These are phyloP conservation scores for Tetraneura akinire DNA, from an alignment of 1,140 invertebrate genomes.

Conservation along the genomic window DNA sequence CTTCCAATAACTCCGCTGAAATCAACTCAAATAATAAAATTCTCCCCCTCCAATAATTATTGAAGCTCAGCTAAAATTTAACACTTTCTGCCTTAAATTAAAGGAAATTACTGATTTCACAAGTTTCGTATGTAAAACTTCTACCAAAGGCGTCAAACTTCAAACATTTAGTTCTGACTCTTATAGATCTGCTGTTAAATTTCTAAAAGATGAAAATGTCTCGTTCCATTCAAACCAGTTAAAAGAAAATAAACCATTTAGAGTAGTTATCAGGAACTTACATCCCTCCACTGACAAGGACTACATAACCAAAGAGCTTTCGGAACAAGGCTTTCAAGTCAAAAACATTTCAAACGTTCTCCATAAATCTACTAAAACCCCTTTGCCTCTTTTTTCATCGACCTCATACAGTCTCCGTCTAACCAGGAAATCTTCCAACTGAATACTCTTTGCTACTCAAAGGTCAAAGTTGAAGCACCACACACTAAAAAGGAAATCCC, in stretches of 20 bases:
- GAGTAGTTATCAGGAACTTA: background rate
- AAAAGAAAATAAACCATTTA: no score
- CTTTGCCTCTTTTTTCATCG: constrained; percentile 18
- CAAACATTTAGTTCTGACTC: background rate
- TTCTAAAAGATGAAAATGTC: no score
- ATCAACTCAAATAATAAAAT: no score
- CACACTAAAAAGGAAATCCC: constrained; percentile 55
- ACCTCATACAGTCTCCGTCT: background rate
- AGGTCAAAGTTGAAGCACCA: constrained; percentile 57
- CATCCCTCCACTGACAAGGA: background rate
- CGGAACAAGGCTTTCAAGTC: background rate
- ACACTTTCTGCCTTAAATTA: no score
- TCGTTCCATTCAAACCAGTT: no score
- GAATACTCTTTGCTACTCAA: constrained; percentile 18
- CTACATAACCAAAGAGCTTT: constrained; percentile 1
- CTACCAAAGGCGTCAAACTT: background rate
- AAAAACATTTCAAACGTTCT: background rate
- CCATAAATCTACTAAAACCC: background rate
- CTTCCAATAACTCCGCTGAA: no score
- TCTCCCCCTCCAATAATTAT: background rate
- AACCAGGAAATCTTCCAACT: background rate
- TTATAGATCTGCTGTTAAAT: background rate
- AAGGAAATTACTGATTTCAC: no score
- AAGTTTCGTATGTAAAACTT: no score
- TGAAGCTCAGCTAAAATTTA: no score